A percentile compares a stretch with the other conserved stretches of the same genome.
Conservation (phyloP, 2,888 invertebrate species). For the Netelia virgata region DNA sequence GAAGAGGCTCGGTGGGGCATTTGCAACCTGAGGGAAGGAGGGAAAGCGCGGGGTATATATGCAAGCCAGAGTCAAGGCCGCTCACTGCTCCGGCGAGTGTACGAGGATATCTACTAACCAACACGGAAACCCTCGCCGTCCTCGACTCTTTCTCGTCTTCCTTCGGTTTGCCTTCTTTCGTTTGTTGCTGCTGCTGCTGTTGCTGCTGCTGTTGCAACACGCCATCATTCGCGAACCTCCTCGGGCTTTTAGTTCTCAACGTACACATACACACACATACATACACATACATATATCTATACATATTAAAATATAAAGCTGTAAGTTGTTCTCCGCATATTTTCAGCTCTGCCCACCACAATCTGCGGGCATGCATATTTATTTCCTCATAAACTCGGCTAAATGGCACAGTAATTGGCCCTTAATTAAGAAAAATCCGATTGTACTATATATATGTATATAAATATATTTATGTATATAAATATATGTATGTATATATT, state of each 20-base stretch:
- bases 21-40: constrained; percentile 65
- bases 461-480: no score
- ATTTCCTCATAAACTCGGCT: background rate
- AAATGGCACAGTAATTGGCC: constrained; percentile 2
- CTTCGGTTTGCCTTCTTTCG: background rate
- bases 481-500: no score
- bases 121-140: constrained; percentile 79
- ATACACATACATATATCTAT: background rate
- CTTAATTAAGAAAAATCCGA: background rate
- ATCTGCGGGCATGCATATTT: no score
- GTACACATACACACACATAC: no score
- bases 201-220: constrained; percentile 17
- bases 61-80: constrained; percentile 89
- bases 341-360: background rate
- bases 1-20: constrained; percentile 62
- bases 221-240: constrained; percentile 16
- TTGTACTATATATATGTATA: no score
- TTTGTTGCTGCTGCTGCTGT: constrained; percentile 5
- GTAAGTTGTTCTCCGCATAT: background rate
- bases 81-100: constrained; percentile 88
- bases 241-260: constrained; percentile 15
- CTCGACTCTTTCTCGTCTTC: constrained; percentile 39
- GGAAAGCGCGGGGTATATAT: constrained; percentile 65
- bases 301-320: background rate
- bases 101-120: constrained; percentile 81